Conservation (phyloP, 2,888 invertebrate genomes). For the Folsomia manolachei region DNA sequence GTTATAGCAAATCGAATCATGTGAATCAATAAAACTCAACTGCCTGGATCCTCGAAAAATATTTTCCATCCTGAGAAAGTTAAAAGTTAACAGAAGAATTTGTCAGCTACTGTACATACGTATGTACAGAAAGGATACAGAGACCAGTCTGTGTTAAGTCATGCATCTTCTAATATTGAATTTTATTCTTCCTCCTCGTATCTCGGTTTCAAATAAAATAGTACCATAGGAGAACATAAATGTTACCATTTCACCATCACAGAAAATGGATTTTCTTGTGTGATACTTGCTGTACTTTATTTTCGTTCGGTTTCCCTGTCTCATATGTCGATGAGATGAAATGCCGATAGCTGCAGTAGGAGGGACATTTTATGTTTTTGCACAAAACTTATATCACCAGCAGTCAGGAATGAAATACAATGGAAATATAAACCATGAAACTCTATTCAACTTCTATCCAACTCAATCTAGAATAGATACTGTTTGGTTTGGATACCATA, state of each 20-base stretch:
- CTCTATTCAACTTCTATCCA: no score
- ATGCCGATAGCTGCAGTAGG: background rate
- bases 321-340: background rate
- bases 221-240: background rate
- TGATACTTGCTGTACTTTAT: background rate
- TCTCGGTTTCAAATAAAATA: slow-evolving; percentile 2
- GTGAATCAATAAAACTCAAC: slow-evolving; percentile 6
- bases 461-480: no score
- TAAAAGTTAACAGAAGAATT: background rate
- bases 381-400: no score
- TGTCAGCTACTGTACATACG: background rate
- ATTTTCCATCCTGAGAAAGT: background rate
- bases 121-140: background rate
- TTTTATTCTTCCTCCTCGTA: background rate
- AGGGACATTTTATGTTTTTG: no score
- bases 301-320: background rate
- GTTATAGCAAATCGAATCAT: slow-evolving; percentile 3
- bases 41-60: background rate
- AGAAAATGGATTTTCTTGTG: background rate
- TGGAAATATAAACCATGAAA: no score
- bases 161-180: slow-evolving; percentile 2
- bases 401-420: no score
- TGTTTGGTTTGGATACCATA: no score
- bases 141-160: background rate
- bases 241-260: background rate